Conservation (phyloP, 1,140 invertebrate species). For the Cheumatopsyche charites region DNA sequence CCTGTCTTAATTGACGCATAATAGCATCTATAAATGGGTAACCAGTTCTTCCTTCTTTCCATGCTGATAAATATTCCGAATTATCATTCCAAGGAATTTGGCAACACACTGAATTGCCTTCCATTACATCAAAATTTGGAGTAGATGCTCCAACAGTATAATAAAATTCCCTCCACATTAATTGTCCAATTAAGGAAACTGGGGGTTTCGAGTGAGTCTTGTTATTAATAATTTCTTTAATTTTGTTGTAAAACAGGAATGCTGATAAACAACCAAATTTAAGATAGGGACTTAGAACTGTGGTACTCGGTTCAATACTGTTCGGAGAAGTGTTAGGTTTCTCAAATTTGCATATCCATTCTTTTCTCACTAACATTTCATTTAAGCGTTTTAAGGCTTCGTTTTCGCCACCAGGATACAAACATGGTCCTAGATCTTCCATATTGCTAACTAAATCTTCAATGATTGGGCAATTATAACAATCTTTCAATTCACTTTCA, state of each 20-base stretch:
- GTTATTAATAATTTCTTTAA: conserved; percentile 63
- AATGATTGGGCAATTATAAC: conserved; percentile 67
- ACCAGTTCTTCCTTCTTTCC: conserved; percentile 73
- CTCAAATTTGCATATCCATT: conserved; percentile 76
- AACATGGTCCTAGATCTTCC: conserved; percentile 55
- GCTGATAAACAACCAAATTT: conserved; percentile 76
- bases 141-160: conserved; percentile 73
- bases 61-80: conserved; percentile 67
- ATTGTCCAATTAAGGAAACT: conserved; percentile 68
- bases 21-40: conserved; percentile 83
- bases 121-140: conserved; percentile 75
- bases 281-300: conserved; percentile 75
- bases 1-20: conserved; percentile 74
- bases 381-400: conserved; percentile 70
- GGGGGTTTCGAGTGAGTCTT: conserved; percentile 65
- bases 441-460: conserved; percentile 65
- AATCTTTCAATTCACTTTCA: conserved; percentile 53
- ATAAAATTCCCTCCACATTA: conserved; percentile 80
- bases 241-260: conserved; percentile 68
- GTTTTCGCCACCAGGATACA: conserved; percentile 72
- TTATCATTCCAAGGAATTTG: conserved; percentile 77
- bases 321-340: conserved; percentile 77
- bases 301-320: conserved; percentile 73
- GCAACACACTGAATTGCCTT: conserved; percentile 71
- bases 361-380: conserved; percentile 64